A percentile compares a stretch with the other conserved stretches of the same genome.
Evolutionary conservation across 2,113 vertebrate species (phyloP).

Genomic region (Nothobranchius furzeri): DNA sequence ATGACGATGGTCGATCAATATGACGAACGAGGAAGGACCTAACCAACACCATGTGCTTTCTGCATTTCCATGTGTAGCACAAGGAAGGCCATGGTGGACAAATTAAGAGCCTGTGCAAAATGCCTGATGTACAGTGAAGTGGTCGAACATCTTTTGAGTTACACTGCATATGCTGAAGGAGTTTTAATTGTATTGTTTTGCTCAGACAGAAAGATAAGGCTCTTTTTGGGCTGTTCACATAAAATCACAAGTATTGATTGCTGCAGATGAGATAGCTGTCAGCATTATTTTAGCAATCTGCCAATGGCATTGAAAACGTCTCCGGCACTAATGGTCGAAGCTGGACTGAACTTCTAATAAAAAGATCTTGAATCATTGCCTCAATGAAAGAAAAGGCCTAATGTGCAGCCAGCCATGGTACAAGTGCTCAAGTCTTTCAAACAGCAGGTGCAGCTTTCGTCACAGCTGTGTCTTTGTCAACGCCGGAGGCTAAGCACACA

Average conservation of each 20-base stretch:
- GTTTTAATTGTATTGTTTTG: constrained; percentile 16
- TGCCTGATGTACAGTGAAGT: constrained; percentile 31
- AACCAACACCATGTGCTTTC: constrained; percentile 30
- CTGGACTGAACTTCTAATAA: constrained; percentile 15
- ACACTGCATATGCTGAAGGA: constrained; percentile 45
- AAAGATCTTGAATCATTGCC: constrained; percentile 2
- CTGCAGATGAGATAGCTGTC: too few species aligned
- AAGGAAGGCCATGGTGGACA: constrained; percentile 39
- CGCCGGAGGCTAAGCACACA: constrained; percentile 1
- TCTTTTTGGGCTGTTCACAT: background rate
- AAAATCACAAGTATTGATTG: background rate
- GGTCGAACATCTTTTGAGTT: background rate
- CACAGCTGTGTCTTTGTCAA: background rate
- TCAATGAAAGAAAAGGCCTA: background rate
- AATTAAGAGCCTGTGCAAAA: constrained; percentile 32
- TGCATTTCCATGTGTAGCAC: constrained; percentile 5
- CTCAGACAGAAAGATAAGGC: background rate
- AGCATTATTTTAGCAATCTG: too few species aligned
- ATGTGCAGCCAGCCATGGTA: constrained; percentile 1
- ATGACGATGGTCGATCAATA: constrained; percentile 35
- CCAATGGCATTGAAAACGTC: background rate
- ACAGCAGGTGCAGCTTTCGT: constrained; percentile 4
- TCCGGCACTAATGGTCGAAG: background rate
- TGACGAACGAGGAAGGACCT: constrained; percentile 37
- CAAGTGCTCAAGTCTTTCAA: constrained; percentile 4